Percentiles rank a stretch among this genome's conserved stretches.
Conservation (phyloP, 64 coral and sea anemone genomes). For the Stylophora pistillata region DNA sequence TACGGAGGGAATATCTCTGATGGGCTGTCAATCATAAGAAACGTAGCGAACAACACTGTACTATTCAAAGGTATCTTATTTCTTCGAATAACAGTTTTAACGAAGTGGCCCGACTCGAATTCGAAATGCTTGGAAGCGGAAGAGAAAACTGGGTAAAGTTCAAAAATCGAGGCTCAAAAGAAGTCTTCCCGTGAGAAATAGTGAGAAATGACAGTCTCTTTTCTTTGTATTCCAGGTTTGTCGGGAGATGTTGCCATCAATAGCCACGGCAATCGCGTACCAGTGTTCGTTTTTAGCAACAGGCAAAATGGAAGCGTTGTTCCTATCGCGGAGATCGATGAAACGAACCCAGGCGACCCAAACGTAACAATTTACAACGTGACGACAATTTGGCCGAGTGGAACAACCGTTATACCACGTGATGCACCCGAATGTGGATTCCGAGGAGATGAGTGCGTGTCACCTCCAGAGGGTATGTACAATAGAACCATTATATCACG, state of each 20-base stretch:
- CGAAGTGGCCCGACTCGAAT: background rate
- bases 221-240: conserved; percentile 37
- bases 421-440: conserved; percentile 84
- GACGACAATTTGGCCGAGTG: conserved; percentile 62
- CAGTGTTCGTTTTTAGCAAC: conserved; percentile 80
- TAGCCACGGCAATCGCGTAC: conserved; percentile 51
- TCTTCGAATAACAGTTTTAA: background rate
- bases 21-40: conserved; percentile 43
- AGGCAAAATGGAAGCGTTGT: conserved; percentile 43
- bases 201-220: background rate
- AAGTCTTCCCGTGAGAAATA: background rate
- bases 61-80: conserved; percentile 59
- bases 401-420: conserved; percentile 39
- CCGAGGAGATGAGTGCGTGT: conserved; percentile 60
- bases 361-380: conserved; percentile 37
- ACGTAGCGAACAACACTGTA: conserved; percentile 21
- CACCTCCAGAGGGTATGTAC: background rate
- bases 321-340: conserved; percentile 57
- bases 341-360: background rate
- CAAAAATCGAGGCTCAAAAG: no score
- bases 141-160: no score
- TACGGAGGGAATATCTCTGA: conserved; percentile 47
- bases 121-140: no score
- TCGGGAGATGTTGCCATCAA: conserved; percentile 74
- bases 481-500: no score